Base-by-base conservation (phyloP, 2,888 invertebrate species). In the Eilema depressum region DNA sequence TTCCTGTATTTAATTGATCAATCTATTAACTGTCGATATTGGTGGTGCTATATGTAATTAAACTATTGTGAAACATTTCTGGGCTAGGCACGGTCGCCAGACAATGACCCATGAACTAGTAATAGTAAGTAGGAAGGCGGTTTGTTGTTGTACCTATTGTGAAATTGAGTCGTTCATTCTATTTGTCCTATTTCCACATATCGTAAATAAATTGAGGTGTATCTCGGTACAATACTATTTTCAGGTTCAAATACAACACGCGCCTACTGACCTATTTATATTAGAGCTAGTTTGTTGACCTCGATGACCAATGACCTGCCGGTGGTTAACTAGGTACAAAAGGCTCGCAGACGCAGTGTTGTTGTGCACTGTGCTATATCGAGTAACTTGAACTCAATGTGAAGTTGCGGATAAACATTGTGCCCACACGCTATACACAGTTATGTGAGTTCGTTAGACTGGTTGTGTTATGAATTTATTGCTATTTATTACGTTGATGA, bases 221-320 rank as follows among this genome's bases (percentile, higher is more conserved):
- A 80, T 71, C 71, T 69, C 66, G 37, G 66, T 68, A 76, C 77
- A 76, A 78, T 82, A 80, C 77, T 83, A 82, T 82, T 81, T 83
- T 83, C 84, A 85, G 85, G 83, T 83, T 85, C 79, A 85, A 83
- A 81, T 75, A 82, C 77, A 79, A 76, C 76, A 75, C 70, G 73
- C 77, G 77, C 82, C 85, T 82, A 85, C 81, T 87, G 85, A 89
- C 89, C 88, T 79, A 86, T 85, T 86, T 86, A 82, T 83, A 83
- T 84, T 82, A 80, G 79, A 85, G 84, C 89, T 86, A 88, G 90
- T 91, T 91, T 89, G 87, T 85, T 88, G 90, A 90, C 91, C 91
- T 87, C 86, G 87, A 86, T 91, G 87, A 87, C 86, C 89, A 88
- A 85, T 84, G 87, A 88, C 87, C 87, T 87, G 88, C 68, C 68